phyloP scores from a whole-genome alignment of 2,113 vertebrate species.

The Lipophrys pholis region DNA sequence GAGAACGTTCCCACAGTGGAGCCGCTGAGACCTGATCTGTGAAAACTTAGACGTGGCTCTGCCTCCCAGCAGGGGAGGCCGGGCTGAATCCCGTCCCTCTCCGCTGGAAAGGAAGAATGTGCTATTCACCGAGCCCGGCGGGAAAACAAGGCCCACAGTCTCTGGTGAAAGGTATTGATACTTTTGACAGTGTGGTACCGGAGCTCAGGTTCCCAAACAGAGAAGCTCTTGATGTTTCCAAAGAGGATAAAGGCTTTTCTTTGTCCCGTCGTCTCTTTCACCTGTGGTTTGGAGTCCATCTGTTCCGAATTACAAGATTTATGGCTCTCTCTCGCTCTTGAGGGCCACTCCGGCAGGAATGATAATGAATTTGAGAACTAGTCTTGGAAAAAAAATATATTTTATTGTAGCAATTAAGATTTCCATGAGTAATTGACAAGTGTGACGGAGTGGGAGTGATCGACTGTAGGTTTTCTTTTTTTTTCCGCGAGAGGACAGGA shows the following conservation, averaged over 20 bases:
- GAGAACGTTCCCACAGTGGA: constrained; percentile 44
- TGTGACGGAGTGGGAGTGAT: constrained; percentile 63
- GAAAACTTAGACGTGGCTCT: constrained; percentile 32
- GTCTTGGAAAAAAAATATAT: constrained; percentile 70
- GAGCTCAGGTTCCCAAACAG: constrained; percentile 63
- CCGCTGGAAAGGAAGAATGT: constrained; percentile 46
- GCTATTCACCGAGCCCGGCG: constrained; percentile 13
- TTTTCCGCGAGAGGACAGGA: constrained; percentile 36
- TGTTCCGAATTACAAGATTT: constrained; percentile 84
- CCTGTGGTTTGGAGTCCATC: constrained; percentile 85
- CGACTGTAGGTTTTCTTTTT: constrained; percentile 16
- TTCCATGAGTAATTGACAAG: constrained; percentile 75
- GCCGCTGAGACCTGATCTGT: constrained; percentile 32
- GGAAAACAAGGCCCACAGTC: constrained; percentile 56
- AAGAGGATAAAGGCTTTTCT: constrained; percentile 25
- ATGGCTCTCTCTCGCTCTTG: constrained; percentile 65
- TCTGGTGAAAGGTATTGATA: constrained; percentile 58
- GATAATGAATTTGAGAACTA: constrained; percentile 81
- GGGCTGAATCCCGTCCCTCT: constrained; percentile 18
- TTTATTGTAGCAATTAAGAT: constrained; percentile 78
- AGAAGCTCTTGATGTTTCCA: constrained; percentile 55
- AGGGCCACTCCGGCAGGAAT: constrained; percentile 76
- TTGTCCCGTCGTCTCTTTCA: constrained; percentile 62
- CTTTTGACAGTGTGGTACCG: constrained; percentile 45
- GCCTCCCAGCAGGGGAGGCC: constrained; percentile 24